These are phyloP conservation scores for Falcaria lacertinaria DNA, from an alignment of 2,888 invertebrate genomes.

Conservation along the genomic window DNA sequence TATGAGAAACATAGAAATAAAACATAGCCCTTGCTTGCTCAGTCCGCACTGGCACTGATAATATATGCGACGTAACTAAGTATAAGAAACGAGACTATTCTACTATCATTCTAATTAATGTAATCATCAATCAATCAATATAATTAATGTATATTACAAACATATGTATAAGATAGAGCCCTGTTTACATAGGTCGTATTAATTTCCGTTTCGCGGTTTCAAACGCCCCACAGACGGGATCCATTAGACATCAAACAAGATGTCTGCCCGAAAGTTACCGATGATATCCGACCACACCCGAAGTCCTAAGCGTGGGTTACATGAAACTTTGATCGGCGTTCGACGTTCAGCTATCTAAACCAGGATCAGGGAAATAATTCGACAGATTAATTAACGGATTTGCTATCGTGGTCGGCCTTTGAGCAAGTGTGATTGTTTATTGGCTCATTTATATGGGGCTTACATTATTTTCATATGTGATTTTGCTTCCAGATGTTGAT, in stretches of 20 bases:
- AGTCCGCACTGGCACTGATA: no score
- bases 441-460: constrained; percentile 6
- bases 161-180: constrained; percentile 4
- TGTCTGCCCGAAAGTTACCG: constrained; percentile 20
- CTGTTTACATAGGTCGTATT: constrained; percentile 24
- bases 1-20: no score
- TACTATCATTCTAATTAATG: no score
- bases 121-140: no score
- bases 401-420: constrained; percentile 10
- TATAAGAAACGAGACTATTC: no score
- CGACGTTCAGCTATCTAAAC: constrained; percentile 24
- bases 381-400: constrained; percentile 19
- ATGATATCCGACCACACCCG: constrained; percentile 12
- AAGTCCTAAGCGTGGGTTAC: constrained; percentile 23
- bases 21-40: no score
- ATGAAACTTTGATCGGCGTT: constrained; percentile 36
- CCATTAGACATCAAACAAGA: constrained; percentile 40
- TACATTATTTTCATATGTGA: neutral
- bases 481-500: no score
- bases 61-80: no score
- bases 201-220: constrained; percentile 42
- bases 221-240: constrained; percentile 22
- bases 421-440: constrained; percentile 2
- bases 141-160: neutral
- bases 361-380: constrained; percentile 24